A percentile compares a stretch with the other conserved stretches of the same genome.
Evolutionary conservation across 2,113 vertebrate species (phyloP).

Genomic region (Ginglymostoma cirratum): DNA sequence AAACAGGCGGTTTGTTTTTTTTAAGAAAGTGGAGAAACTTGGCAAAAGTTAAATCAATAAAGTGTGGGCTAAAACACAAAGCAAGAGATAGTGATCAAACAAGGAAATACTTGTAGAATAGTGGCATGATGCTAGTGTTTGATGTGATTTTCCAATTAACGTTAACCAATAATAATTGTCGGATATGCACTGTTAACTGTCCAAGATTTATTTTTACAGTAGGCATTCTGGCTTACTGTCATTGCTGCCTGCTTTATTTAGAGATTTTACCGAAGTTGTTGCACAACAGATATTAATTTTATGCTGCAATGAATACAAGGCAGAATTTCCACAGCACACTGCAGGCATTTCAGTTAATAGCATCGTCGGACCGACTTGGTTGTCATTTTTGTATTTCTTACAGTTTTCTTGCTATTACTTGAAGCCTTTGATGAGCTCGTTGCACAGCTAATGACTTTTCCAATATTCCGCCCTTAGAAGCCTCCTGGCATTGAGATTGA

Average conservation of each 20-base stretch:
- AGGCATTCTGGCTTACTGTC: background rate
- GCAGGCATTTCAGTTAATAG: background rate
- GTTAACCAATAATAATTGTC: background rate
- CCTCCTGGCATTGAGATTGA: conserved; percentile 8
- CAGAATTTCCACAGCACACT: background rate
- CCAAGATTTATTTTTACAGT: background rate
- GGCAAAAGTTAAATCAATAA: background rate
- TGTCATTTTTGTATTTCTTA: background rate
- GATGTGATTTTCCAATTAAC: background rate
- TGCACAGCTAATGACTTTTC: background rate
- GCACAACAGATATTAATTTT: background rate
- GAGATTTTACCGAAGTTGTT: background rate
- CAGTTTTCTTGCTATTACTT: conserved; percentile 1
- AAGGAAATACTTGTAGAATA: background rate
- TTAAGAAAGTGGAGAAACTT: background rate
- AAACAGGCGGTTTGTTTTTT: conserved; percentile 23
- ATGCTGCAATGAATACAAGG: background rate
- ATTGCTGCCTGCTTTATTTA: background rate
- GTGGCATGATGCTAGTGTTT: background rate
- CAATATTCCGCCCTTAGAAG: background rate
- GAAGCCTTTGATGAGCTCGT: background rate
- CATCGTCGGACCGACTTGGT: background rate
- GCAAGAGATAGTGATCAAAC: background rate
- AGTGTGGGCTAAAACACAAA: background rate
- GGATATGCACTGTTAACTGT: background rate